phyloP scores from a whole-genome alignment of 2,113 vertebrate genomes.

The Calidris pygmaea region DNA sequence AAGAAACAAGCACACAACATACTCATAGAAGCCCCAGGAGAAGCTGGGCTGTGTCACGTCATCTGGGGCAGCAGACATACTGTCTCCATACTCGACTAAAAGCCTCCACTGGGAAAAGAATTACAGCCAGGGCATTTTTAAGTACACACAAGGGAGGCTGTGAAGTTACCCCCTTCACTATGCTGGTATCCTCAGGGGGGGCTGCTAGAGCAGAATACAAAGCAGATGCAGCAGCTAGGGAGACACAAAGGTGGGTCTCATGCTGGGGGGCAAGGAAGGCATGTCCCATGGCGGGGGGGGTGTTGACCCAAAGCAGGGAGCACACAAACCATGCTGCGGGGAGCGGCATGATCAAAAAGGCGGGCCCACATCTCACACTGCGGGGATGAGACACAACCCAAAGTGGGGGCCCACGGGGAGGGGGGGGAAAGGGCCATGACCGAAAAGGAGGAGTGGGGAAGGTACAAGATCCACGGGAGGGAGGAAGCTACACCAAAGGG shows the following conservation, averaged over 20 bases:
- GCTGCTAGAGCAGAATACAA: neutral
- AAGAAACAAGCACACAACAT: accelerated
- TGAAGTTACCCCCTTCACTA: accelerated
- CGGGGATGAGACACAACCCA: too few relatives aligned
- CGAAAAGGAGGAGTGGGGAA: neutral
- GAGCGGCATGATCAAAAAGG: accelerated
- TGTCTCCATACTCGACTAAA: neutral
- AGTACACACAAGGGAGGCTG: neutral
- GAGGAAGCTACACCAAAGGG: neutral
- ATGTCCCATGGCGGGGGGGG: neutral
- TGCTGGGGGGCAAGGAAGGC: neutral
- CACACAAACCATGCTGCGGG: neutral
- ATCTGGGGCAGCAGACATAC: neutral
- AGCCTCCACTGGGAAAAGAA: neutral
- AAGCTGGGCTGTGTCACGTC: neutral
- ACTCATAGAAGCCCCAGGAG: neutral
- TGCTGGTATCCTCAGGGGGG: accelerated
- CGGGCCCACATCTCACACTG: accelerated
- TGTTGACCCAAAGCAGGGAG: neutral
- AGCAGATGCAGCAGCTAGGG: neutral
- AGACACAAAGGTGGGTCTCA: neutral
- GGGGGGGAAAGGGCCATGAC: neutral
- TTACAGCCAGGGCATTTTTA: neutral
- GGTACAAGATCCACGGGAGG: neutral
- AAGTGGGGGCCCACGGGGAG: accelerated